Evolutionary conservation across 2,888 invertebrate species (phyloP).

Genomic region (Dorcus parallelipipedus): DNA sequence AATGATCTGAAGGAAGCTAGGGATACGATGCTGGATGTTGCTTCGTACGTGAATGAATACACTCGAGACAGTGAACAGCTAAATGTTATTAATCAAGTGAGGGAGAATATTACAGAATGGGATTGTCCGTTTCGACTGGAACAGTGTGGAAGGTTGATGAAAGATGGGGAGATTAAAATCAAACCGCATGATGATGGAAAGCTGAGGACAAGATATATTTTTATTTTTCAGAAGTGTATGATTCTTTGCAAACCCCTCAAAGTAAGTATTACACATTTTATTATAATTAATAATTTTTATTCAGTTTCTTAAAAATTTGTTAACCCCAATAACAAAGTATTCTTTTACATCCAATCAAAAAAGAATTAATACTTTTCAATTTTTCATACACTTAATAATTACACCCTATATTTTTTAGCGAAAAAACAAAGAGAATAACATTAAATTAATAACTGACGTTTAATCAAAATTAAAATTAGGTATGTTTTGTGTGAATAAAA

Average conservation of each 20-base stretch:
- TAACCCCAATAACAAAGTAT: too few species aligned
- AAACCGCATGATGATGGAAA: slow-evolving; percentile 88
- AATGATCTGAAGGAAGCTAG: slow-evolving; percentile 79
- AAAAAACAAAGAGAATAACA: too few species aligned
- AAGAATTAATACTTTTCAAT: too few species aligned
- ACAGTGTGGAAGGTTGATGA: slow-evolving; percentile 86
- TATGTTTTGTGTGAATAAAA: too few species aligned
- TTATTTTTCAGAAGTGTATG: slow-evolving; percentile 96
- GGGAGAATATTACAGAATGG: slow-evolving; percentile 82
- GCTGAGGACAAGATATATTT: slow-evolving; percentile 82
- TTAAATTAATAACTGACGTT: too few species aligned
- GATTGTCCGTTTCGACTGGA: slow-evolving; percentile 76
- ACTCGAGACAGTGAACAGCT: slow-evolving; percentile 94
- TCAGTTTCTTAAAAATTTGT: neutral
- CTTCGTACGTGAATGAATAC: slow-evolving; percentile 96
- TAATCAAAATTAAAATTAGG: too few species aligned
- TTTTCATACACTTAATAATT: too few species aligned
- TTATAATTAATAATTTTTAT: slow-evolving; percentile 26
- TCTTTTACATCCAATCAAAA: too few species aligned
- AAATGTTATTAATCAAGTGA: slow-evolving; percentile 84
- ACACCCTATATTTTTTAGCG: too few species aligned
- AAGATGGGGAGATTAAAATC: slow-evolving; percentile 92
- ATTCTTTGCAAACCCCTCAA: slow-evolving; percentile 84
- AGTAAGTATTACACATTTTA: slow-evolving; percentile 47
- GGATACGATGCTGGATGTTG: slow-evolving; percentile 95